These are phyloP conservation scores for Leucoma salicis DNA, from an alignment of 2,888 invertebrate species.

Conservation along the genomic window DNA sequence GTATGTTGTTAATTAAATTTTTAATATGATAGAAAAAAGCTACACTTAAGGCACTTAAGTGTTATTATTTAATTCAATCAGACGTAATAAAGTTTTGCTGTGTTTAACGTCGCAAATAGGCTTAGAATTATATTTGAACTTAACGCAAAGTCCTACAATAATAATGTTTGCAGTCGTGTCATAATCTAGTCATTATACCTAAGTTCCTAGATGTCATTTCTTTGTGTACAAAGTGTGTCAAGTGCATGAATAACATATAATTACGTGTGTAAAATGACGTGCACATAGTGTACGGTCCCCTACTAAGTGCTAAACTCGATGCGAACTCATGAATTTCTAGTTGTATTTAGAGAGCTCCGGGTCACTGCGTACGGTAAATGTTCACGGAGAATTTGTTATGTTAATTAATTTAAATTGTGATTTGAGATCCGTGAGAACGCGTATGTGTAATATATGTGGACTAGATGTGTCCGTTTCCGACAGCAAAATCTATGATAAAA, in stretches of 20 bases:
- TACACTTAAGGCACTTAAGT: too few species aligned
- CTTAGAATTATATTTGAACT: too few species aligned
- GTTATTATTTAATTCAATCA: too few species aligned
- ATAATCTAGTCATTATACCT: constrained; percentile 30
- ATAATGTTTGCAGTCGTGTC: constrained; percentile 30
- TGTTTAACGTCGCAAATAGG: too few species aligned
- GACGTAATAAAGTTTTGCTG: too few species aligned
- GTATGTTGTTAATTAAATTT: too few species aligned
- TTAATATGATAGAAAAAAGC: too few species aligned
- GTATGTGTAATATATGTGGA: constrained; percentile 13
- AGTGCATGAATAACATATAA: constrained; percentile 37
- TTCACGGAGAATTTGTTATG: constrained; percentile 40
- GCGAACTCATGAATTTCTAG: constrained; percentile 19
- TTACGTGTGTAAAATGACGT: constrained; percentile 13
- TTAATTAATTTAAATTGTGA: constrained; percentile 49
- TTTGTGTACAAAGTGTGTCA: constrained; percentile 40
- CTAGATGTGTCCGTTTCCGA: constrained; percentile 34
- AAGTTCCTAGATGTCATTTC: constrained; percentile 35
- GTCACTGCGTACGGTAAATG: constrained; percentile 32
- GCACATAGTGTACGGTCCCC: constrained; percentile 11
- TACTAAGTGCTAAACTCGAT: constrained; percentile 24
- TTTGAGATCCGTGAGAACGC: constrained; percentile 46
- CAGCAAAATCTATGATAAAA: constrained; percentile 25
- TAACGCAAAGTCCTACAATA: too few species aligned
- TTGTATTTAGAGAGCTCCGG: constrained; percentile 27